A percentile compares a stretch with the other conserved stretches of the same genome.
phyloP scores from a whole-genome alignment of 92 coral and sea anemone genomes.

The Siderastrea siderea region DNA sequence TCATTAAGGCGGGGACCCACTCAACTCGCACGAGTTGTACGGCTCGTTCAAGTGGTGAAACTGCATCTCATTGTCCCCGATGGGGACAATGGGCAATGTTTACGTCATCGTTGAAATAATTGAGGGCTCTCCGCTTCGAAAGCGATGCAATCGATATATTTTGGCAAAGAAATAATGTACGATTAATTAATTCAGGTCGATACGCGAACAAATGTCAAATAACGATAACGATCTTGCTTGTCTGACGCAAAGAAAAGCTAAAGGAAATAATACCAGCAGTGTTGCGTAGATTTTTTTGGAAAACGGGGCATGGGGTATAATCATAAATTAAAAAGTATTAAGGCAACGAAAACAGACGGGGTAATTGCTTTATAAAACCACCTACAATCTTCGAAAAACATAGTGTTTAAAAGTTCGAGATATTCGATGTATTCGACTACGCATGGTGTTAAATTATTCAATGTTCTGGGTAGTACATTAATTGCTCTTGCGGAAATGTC shows the following conservation, averaged over 20 bases:
- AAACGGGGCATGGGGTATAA: too few relatives aligned
- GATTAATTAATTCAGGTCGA: neutral
- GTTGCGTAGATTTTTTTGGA: neutral
- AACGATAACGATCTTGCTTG: neutral
- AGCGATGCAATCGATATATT: slow-evolving; percentile 7
- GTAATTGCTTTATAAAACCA: too few relatives aligned
- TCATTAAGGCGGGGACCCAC: too few relatives aligned
- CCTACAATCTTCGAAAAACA: too few relatives aligned
- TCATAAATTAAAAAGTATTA: neutral
- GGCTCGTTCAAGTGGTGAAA: too few relatives aligned
- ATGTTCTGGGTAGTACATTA: too few relatives aligned
- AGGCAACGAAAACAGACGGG: too few relatives aligned
- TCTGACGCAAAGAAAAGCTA: neutral
- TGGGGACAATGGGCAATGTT: slow-evolving; percentile 1
- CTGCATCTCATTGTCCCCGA: too few relatives aligned
- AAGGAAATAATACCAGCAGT: neutral
- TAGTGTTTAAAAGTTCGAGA: too few relatives aligned
- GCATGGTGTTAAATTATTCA: too few relatives aligned
- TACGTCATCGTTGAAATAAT: slow-evolving; percentile 24
- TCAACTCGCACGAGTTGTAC: too few relatives aligned
- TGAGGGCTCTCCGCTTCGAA: neutral
- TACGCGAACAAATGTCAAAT: neutral
- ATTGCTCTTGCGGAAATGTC: neutral
- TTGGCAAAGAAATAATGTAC: neutral
- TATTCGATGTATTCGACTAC: too few relatives aligned